phyloP scores from a whole-genome alignment of 2,797 vertebrate genomes.

The Hafferia zeledoni region DNA sequence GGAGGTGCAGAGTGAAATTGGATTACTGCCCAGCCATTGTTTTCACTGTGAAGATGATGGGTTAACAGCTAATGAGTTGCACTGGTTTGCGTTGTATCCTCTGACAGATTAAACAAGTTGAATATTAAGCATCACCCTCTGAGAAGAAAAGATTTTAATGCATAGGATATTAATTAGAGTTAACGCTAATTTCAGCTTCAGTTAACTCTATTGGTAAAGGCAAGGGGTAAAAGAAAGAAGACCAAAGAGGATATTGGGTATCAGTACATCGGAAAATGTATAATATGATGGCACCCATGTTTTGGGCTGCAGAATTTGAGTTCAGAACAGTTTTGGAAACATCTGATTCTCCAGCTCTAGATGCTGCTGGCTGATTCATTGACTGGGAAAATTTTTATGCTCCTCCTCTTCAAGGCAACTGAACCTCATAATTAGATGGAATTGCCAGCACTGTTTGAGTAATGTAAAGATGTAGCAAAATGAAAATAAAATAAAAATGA shows the following conservation, averaged over 20 bases:
- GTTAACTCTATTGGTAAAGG: background rate
- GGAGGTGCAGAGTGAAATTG: background rate
- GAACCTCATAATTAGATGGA: background rate
- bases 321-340: background rate
- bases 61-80: background rate
- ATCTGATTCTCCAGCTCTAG: background rate
- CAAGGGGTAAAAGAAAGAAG: background rate
- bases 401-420: background rate
- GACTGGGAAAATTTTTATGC: background rate
- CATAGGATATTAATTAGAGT: background rate
- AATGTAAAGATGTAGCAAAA: background rate
- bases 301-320: background rate
- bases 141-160: background rate
- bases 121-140: background rate
- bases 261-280: fast-evolving
- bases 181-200: background rate
- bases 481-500: background rate
- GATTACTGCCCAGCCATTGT: background rate
- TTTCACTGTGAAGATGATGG: background rate
- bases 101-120: background rate
- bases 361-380: background rate
- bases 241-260: background rate
- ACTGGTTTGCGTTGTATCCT: background rate
- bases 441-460: background rate
- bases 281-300: background rate